phyloP scores from a whole-genome alignment of 2,888 invertebrate genomes.

The Brachynemurus nebulosus region DNA sequence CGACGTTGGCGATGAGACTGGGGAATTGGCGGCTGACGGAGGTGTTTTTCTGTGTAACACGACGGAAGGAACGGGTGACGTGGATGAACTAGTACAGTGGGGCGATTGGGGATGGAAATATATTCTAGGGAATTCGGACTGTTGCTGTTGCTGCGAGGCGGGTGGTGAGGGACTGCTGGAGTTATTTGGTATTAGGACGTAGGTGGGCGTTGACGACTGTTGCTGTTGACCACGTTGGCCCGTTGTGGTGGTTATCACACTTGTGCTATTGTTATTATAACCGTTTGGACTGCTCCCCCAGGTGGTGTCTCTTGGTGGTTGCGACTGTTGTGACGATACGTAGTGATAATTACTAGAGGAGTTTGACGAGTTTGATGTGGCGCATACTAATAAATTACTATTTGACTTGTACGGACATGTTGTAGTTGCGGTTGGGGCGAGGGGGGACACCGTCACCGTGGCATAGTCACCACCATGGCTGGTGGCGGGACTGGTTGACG shows the following conservation, averaged over 20 bases:
- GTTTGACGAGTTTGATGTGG: slow-evolving; percentile 11
- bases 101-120: slow-evolving; percentile 30
- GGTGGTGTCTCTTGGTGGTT: slow-evolving; percentile 21
- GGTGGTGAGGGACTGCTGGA: slow-evolving; percentile 26
- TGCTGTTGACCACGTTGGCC: slow-evolving; percentile 23
- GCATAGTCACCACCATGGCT: slow-evolving; percentile 22
- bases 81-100: slow-evolving; percentile 28
- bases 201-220: slow-evolving; percentile 21
- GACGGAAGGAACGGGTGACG: slow-evolving; percentile 24
- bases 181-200: slow-evolving; percentile 34
- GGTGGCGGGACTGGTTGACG: too few relatives aligned
- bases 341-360: slow-evolving; percentile 16
- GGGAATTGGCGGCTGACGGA: slow-evolving; percentile 28
- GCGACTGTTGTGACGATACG: slow-evolving; percentile 23
- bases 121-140: slow-evolving; percentile 20
- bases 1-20: slow-evolving; percentile 34
- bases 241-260: slow-evolving; percentile 48
- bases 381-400: slow-evolving; percentile 13
- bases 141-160: slow-evolving; percentile 32
- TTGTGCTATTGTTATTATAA: slow-evolving; percentile 29
- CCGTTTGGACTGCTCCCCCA: slow-evolving; percentile 25
- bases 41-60: slow-evolving; percentile 17
- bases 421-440: slow-evolving; percentile 38
- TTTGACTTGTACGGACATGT: slow-evolving; percentile 29
- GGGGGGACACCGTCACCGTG: slow-evolving; percentile 31